Evolutionary conservation across 2,888 invertebrate genomes (phyloP).

Genomic region (Uropetala carovei): DNA sequence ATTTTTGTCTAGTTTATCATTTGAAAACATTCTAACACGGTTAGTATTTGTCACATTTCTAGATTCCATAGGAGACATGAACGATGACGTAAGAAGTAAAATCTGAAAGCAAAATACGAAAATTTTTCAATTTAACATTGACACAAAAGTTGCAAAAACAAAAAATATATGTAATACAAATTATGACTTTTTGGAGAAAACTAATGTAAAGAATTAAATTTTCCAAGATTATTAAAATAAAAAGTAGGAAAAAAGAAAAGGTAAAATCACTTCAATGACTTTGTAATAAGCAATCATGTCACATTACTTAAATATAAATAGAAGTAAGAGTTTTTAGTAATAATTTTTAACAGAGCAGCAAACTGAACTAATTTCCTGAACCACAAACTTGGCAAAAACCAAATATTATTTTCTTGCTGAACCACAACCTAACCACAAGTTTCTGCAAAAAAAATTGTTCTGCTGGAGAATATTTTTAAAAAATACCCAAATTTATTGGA

Average conservation of each 20-base stretch:
- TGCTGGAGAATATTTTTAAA: too few relatives aligned
- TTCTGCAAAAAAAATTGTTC: too few relatives aligned
- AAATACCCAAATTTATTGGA: too few relatives aligned
- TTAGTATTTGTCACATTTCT: conserved; percentile 81
- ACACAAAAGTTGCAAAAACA: not conserved
- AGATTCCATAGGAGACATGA: conserved; percentile 87
- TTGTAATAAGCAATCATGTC: not conserved
- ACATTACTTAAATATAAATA: not conserved
- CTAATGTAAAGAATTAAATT: not conserved
- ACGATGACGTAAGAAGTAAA: conserved; percentile 85
- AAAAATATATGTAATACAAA: not conserved
- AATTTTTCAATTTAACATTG: conserved; percentile 18
- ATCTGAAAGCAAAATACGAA: conserved; percentile 76
- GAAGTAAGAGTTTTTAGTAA: not conserved
- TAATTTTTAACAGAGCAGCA: too few relatives aligned
- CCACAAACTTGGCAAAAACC: too few relatives aligned
- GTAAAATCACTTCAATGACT: too few relatives aligned
- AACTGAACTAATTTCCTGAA: too few relatives aligned
- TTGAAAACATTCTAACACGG: conserved; percentile 85
- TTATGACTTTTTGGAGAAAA: not conserved
- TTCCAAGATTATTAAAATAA: not conserved
- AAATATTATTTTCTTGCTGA: too few relatives aligned
- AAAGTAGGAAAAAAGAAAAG: not conserved
- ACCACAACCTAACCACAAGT: too few relatives aligned
- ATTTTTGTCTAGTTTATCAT: conserved; percentile 79